A percentile compares a stretch with the other conserved stretches of the same genome.
These are phyloP conservation scores for Lepetodrilus schrolli DNA, from an alignment of 2,888 invertebrate species.

Conservation along the genomic window DNA sequence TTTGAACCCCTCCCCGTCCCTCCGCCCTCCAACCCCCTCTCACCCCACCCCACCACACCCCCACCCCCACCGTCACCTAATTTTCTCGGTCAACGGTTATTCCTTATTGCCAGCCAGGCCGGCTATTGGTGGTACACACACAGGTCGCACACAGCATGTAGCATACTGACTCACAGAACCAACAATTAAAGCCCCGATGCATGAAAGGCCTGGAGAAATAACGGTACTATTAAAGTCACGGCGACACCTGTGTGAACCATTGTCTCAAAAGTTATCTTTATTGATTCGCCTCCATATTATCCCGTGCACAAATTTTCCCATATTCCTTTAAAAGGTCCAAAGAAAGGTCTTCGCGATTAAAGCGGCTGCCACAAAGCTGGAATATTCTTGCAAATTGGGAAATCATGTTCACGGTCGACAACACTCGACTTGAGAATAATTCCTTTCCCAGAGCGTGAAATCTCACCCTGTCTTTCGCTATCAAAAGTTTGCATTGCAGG, in stretches of 20 bases:
- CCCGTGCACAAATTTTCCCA: background rate
- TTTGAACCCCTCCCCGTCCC: too few relatives aligned
- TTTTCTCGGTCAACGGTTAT: too few relatives aligned
- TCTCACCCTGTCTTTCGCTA: background rate
- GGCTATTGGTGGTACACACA: too few relatives aligned
- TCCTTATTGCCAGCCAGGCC: too few relatives aligned
- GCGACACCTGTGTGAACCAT: slow-evolving; percentile 12
- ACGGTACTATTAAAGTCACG: background rate
- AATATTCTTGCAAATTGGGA: background rate
- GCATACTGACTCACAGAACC: background rate
- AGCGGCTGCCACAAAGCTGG: background rate
- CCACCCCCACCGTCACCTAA: background rate
- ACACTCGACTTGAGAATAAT: too few relatives aligned
- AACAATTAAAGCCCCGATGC: background rate
- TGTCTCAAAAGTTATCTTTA: slow-evolving; percentile 15
- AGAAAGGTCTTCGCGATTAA: background rate
- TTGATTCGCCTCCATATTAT: background rate
- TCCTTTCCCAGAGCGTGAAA: too few relatives aligned
- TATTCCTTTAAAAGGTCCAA: background rate
- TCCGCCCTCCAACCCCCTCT: background rate
- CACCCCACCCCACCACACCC: background rate
- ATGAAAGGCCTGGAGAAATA: slow-evolving; percentile 2
- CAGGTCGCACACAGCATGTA: too few relatives aligned
- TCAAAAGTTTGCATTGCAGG: background rate
- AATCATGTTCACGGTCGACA: too few relatives aligned